These are phyloP conservation scores for Campoletis raptor DNA, from an alignment of 2,888 invertebrate genomes.

Conservation along the genomic window DNA sequence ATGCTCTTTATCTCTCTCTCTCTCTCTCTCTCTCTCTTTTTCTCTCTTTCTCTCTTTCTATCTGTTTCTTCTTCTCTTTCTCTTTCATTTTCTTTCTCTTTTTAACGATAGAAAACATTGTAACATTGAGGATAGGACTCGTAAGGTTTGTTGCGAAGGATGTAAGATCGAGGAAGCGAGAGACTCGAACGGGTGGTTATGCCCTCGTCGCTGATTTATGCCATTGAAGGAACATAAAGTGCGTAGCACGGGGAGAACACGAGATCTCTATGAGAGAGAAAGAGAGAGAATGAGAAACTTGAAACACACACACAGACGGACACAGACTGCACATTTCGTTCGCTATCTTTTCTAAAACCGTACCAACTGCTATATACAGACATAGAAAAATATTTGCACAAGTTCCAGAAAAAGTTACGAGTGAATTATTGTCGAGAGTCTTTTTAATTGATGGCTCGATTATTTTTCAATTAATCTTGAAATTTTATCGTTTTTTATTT, in stretches of 20 bases:
- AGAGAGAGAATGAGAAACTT: conserved; percentile 47
- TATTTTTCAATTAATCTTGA: not conserved
- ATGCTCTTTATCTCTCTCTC: conserved; percentile 5
- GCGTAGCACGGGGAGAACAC: conserved; percentile 75
- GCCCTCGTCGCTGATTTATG: conserved; percentile 78
- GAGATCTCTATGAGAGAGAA: conserved; percentile 62
- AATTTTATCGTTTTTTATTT: not conserved
- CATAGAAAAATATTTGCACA: not conserved
- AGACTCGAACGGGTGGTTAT: conserved; percentile 73
- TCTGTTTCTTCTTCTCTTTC: conserved; percentile 19
- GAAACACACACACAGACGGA: conserved; percentile 4
- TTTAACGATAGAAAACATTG: conserved; percentile 50
- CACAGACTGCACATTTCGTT: conserved; percentile 44
- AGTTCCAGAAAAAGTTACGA: conserved; percentile 12
- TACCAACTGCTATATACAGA: conserved; percentile 1
- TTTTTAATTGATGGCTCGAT: conserved; percentile 1
- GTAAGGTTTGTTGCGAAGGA: conserved; percentile 63
- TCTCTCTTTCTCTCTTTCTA: conserved; percentile 16
- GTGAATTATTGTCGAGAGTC: conserved; percentile 29
- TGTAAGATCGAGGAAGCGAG: conserved; percentile 73
- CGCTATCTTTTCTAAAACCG: conserved; percentile 17
- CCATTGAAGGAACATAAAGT: conserved; percentile 78
- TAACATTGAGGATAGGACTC: conserved; percentile 57
- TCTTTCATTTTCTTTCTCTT: conserved; percentile 22
- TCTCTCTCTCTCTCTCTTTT: conserved; percentile 18